These are phyloP conservation scores for Monoplex corrugatus DNA, from an alignment of 2,888 invertebrate genomes.

Conservation along the genomic window DNA sequence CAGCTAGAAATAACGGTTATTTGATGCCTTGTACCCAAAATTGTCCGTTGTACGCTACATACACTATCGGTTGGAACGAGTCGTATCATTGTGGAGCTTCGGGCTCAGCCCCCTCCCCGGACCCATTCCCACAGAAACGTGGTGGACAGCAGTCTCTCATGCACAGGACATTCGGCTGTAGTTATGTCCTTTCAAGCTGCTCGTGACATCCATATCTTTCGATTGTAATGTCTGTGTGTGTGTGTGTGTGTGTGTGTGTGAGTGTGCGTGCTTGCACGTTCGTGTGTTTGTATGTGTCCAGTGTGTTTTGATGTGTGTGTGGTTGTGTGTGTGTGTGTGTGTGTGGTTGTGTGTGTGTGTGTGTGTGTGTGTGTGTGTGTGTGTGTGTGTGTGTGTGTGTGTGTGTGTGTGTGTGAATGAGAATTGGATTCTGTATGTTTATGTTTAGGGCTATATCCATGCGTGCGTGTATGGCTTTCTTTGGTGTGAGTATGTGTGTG, in stretches of 20 bases:
- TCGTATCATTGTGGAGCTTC: not conserved
- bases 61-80: too few species aligned
- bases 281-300: not conserved
- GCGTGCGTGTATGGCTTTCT: not conserved
- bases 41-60: too few species aligned
- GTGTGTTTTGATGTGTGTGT: too few species aligned
- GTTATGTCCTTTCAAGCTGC: not conserved
- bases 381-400: slow-evolving; percentile 13
- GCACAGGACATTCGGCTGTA: not conserved
- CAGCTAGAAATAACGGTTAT: too few species aligned
- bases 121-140: too few species aligned
- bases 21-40: too few species aligned
- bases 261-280: not conserved
- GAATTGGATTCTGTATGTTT: not conserved
- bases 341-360: not conserved
- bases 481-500: not conserved
- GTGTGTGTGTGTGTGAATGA: not conserved
- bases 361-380: slow-evolving; percentile 10
- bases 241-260: not conserved
- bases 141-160: not conserved
- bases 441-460: not conserved
- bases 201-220: not conserved
- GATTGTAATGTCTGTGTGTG: not conserved
- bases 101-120: too few species aligned
- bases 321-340: not conserved